Conservation (phyloP, 2,888 invertebrate species). For the Odontothrips loti region DNA sequence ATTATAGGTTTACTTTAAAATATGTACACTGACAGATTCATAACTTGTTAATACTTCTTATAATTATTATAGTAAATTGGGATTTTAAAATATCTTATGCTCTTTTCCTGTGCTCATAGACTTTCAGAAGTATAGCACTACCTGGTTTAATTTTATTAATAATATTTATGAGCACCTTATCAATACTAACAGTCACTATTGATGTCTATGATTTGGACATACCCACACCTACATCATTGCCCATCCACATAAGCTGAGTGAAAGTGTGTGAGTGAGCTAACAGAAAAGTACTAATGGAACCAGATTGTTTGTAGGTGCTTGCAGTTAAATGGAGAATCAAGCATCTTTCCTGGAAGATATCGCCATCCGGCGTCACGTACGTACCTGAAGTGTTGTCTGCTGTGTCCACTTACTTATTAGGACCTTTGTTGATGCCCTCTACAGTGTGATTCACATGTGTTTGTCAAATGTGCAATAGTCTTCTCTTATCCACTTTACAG, state of each 20-base stretch:
- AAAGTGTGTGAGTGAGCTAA: constrained; percentile 49
- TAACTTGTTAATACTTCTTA: background rate
- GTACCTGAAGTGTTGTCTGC: constrained; percentile 10
- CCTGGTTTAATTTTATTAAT: too few relatives aligned
- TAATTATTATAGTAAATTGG: background rate
- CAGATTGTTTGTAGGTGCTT: constrained; percentile 59
- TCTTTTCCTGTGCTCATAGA: too few relatives aligned
- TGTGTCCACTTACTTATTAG: constrained; percentile 16
- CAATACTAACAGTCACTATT: too few relatives aligned
- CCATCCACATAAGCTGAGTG: constrained; percentile 40
- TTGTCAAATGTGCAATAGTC: background rate
- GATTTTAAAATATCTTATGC: background rate
- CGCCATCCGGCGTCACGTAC: constrained; percentile 25
- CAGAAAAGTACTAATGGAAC: constrained; percentile 57
- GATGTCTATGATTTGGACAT: background rate
- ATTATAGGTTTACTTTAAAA: background rate
- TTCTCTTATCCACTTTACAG: constrained; percentile 2
- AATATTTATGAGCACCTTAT: too few relatives aligned
- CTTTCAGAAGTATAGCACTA: too few relatives aligned
- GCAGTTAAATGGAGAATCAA: constrained; percentile 41
- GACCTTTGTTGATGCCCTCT: background rate
- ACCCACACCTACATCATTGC: background rate
- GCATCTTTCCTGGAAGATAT: constrained; percentile 9
- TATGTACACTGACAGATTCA: background rate
- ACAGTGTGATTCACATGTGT: too few relatives aligned